Evolutionary conservation across 2,888 invertebrate species (phyloP).

Genomic region (Caradrina clavipalpis): DNA sequence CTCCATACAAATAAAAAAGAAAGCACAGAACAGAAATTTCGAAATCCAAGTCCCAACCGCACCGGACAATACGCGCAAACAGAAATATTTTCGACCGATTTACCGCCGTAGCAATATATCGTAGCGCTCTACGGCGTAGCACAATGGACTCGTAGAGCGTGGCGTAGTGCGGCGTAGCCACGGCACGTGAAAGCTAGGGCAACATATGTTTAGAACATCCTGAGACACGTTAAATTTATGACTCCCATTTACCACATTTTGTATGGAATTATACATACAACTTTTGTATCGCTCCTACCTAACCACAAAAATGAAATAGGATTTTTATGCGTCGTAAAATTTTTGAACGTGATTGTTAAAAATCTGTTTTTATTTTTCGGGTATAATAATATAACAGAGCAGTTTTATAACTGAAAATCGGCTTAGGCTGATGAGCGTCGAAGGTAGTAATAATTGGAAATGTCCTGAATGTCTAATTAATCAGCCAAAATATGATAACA

Average conservation of each 20-base stretch:
- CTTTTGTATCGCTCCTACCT: slow-evolving; percentile 28
- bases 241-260: slow-evolving; percentile 52
- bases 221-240: slow-evolving; percentile 61
- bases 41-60: slow-evolving; percentile 56
- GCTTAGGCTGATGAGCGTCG: no score
- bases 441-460: no score
- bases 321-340: slow-evolving; percentile 21
- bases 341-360: slow-evolving; percentile 14
- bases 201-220: slow-evolving; percentile 58
- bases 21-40: slow-evolving; percentile 42
- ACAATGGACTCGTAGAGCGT: slow-evolving; percentile 73
- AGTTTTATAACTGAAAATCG: neutral
- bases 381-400: neutral
- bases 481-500: no score
- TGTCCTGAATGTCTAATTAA: no score
- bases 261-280: slow-evolving; percentile 36
- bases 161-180: slow-evolving; percentile 65
- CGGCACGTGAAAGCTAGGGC: slow-evolving; percentile 66
- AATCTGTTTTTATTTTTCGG: slow-evolving; percentile 10
- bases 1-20: slow-evolving; percentile 32
- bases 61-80: slow-evolving; percentile 64
- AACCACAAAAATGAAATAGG: slow-evolving; percentile 40
- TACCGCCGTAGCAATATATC: slow-evolving; percentile 70
- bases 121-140: slow-evolving; percentile 74
- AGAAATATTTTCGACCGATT: slow-evolving; percentile 71